Evolutionary conservation across 1,140 invertebrate genomes (phyloP), one percentile per base, ranked within the genome.

Genomic region (Oppia nitens): DNA sequence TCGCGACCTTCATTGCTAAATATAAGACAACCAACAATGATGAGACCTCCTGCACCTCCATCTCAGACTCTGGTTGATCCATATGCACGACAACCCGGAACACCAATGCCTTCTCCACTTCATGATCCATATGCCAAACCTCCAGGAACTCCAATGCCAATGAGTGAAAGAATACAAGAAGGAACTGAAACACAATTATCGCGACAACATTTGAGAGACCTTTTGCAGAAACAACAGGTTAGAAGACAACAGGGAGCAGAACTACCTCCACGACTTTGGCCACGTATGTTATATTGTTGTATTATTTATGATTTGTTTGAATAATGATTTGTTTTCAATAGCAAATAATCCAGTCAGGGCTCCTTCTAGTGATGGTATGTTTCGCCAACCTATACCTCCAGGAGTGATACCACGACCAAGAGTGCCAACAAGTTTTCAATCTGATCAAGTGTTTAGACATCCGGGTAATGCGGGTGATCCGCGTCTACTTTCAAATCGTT

Each of bases 221-320:
- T 91, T 50, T 72, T 91, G n/a, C 84, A 87, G 66, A 70, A 83
- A 27, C 82, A 86, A 64, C 79, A 83, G 26, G 74, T 76, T 27
- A 77, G 72, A 58, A 47, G 66, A 60, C 62, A 64, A 60, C 62
- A 64, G 26, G 56, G 48, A 26, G 14, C 9, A 17, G 17, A 12
- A 3, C 47, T 47, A 28, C 4, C 20, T 49, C n/a, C 56, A 25
- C 26, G 21, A 2, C 27, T 32, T 32, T 56, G 55, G 55, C 51
- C 28, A 23, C 11, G 28, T 56, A 40, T 40, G 32, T 40, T 17
- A 40, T 40, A 9, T 17, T 6, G 6, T 40, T 40, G 32, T 40
- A 40, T 40, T 6, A 40, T 40, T 40, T 6, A 40, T 9, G 6
- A 40, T 40, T 9, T 40, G 6, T 40, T 40, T 9, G 32, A 40